Conservation (phyloP, 1,140 invertebrate species). For the Meloidogyne chitwoodi region DNA sequence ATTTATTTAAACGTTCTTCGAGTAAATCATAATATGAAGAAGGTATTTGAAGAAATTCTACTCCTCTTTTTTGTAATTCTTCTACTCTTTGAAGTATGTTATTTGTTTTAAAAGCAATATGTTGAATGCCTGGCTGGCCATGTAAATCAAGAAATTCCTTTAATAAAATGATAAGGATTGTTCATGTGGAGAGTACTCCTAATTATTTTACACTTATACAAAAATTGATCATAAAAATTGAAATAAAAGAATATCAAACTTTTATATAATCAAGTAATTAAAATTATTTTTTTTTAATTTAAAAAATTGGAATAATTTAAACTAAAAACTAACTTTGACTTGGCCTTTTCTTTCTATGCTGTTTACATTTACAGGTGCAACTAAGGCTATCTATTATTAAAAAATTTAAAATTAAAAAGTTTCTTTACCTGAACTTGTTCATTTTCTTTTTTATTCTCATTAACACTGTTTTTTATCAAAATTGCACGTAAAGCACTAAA, state of each 20-base stretch:
- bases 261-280: too few relatives aligned
- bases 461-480: conserved; percentile 69
- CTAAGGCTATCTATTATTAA: conserved; percentile 28
- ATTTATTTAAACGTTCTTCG: conserved; percentile 71
- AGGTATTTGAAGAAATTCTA: conserved; percentile 84
- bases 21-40: conserved; percentile 83
- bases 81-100: conserved; percentile 80
- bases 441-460: conserved; percentile 17
- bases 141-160: conserved; percentile 97
- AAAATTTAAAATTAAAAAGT: background rate
- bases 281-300: too few relatives aligned
- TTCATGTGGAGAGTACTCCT: too few relatives aligned
- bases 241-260: too few relatives aligned
- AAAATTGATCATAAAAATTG: too few relatives aligned
- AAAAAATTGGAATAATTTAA: too few relatives aligned
- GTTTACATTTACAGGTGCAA: conserved; percentile 32
- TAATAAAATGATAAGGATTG: too few relatives aligned
- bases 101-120: conserved; percentile 87
- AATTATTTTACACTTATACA: too few relatives aligned
- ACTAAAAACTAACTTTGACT: conserved; percentile 61
- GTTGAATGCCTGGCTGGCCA: conserved; percentile 91
- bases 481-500: conserved; percentile 90
- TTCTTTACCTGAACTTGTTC: background rate
- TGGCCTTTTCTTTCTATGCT: conserved; percentile 24
- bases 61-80: conserved; percentile 75